Conservation (phyloP, 2,113 vertebrate species). For the Grus americana region DNA sequence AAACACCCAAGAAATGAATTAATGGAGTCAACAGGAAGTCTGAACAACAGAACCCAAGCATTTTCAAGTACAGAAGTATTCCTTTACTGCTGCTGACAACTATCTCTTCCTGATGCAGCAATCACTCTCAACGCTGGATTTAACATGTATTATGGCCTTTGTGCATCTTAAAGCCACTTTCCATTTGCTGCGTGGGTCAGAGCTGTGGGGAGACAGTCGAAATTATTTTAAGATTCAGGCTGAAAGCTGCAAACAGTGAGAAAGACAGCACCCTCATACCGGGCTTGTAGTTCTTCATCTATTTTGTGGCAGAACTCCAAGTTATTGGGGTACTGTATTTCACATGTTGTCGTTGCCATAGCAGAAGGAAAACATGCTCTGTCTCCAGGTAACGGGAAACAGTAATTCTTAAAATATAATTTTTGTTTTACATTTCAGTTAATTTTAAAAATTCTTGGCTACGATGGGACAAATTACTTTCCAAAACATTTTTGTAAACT, state of each 20-base stretch:
- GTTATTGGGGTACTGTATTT: conserved; percentile 50
- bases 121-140: not conserved
- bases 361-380: conserved; percentile 66
- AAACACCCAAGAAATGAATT: not conserved
- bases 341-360: conserved; percentile 63
- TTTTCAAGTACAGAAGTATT: not conserved
- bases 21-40: not conserved
- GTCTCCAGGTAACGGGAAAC: conserved; percentile 69
- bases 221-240: not conserved
- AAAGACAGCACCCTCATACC: not conserved
- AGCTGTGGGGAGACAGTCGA: not conserved
- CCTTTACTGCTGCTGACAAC: not conserved
- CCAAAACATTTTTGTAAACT: conserved; percentile 29
- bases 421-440: conserved; percentile 56
- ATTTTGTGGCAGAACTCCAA: conserved; percentile 66
- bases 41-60: not conserved
- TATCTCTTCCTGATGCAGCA: not conserved
- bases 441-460: conserved; percentile 54
- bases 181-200: not conserved
- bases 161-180: not conserved
- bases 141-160: not conserved
- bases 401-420: conserved; percentile 59
- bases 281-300: conserved; percentile 36
- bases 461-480: conserved; percentile 13
- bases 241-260: not conserved